Evolutionary conservation across 2,113 vertebrate genomes (phyloP), one percentile per base, ranked within the genome.

Genomic region (Nycticryphes semicollaris): DNA sequence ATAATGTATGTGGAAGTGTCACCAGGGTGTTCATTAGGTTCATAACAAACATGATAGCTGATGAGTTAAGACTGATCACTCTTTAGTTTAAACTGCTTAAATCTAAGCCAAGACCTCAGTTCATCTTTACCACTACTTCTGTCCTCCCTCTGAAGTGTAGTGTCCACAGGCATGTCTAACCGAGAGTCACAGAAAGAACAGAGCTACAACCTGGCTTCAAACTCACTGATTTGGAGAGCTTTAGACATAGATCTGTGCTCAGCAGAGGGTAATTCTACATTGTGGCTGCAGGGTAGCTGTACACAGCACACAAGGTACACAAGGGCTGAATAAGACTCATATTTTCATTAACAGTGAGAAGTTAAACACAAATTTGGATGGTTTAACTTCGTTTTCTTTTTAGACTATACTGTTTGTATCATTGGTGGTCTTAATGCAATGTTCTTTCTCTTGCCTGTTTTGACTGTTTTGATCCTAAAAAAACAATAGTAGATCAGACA

Each of bases 401-500:
- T 66, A 73, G 13, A 87, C 88, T 35, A 78, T 33, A 62, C 21
- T 35, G 43, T 37, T 62, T 73, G 47, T 48, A 57, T 18, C 25
- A 35, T 37, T 64, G 59, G 72, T 60, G 43, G 68, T 95, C 76
- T 84, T 80, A 93, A 87, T 75, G 16, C 9, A 4, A 19, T 31
- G 35, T 47, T 64, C 57, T 88, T 53, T 85, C 59, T 85, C 89
- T 67, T 91, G 75, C 64, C 94, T 74, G 37, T 47, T 73, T 79
- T 69, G 60, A 94, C 94, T 74, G 37, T 47, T 70, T 79, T 69
- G 60, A 94, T 93, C 66, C 33, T 35, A 66, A 66, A 96, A 92
- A 64, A 86, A 60, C 33, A 97, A 74, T 4, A 80, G 33, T 47
- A 95, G 76, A 94, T 93, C 89, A 96, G 84, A 82, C 47, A 23